Base-by-base conservation (phyloP, 2,797 vertebrate species). In the Spinus olivaceus region DNA sequence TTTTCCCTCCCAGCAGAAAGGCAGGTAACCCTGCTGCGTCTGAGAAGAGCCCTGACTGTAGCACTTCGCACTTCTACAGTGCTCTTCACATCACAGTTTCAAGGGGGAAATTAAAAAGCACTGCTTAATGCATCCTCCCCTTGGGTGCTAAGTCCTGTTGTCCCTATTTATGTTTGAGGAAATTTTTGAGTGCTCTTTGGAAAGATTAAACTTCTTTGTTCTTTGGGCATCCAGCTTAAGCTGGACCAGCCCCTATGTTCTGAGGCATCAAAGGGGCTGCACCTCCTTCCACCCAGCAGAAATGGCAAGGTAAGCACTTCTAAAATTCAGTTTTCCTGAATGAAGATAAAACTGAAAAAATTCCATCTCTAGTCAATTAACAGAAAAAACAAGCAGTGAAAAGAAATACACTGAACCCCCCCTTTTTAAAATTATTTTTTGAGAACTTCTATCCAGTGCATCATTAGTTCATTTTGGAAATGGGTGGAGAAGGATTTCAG, bases 241-340 rank as follows among this genome's bases (percentile, higher is more conserved):
- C 12, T 44, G 37, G 25, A 73, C 33, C 13, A 67, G 33, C 3
- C 33, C 2, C 0, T 33, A 0, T 25, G 20, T 30, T 86, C 56
- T 0, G 0, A 83, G 64, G 39, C 9, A 33, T 6, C 2, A 67
- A 56, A 46, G 17, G 42, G 2, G 21, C 8, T 63, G 2, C 23
- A 53, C 9, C 4, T 3, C 1, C 8, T 42, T 63, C 47, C 18
- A 73, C 7, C 7, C 27, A 10, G 9, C 11, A 14, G 11, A 81
- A 80, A 60, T 3, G 2, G 23, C 7, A 21, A 12, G 4, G 37
- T 63, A 65, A 42, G 18, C 10, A 13, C 14, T 74, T 57, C 46
- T 57, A 37, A 61, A 78, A 86, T 64, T 39, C 32, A n/a, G 11
- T n/a, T 30, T 71, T 37, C n/a, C 14, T 12, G 47, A 49, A 67